A percentile compares a stretch with the other conserved stretches of the same genome.
These are phyloP conservation scores for Trichogramma evanescens DNA, from an alignment of 2,888 invertebrate genomes.

Conservation along the genomic window DNA sequence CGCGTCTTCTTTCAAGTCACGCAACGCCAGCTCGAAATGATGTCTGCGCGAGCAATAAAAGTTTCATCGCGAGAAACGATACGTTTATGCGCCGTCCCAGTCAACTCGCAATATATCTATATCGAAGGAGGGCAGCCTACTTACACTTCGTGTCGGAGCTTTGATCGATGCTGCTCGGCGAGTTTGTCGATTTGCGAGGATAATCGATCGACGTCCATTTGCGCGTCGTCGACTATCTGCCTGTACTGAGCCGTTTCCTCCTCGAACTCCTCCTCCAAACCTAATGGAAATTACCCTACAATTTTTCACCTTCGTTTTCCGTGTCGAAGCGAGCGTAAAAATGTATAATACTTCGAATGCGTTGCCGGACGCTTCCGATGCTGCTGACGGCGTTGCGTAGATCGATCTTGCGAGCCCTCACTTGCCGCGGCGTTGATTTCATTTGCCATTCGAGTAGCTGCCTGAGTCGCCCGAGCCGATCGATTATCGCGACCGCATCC, in stretches of 20 bases:
- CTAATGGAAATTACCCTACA: not conserved
- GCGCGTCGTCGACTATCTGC: not conserved
- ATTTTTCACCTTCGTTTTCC: not conserved
- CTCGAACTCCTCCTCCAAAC: not conserved
- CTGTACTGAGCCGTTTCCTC: constrained; percentile 4
- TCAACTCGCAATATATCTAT: no score
- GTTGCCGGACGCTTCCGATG: no score
- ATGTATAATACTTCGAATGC: no score
- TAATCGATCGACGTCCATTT: constrained; percentile 8
- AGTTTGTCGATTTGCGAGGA: constrained; percentile 5
- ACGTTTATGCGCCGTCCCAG: no score
- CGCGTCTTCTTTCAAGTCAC: constrained; percentile 3
- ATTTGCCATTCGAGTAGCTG: constrained; percentile 8
- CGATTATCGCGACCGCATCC: not conserved
- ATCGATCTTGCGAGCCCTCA: constrained; percentile 3
- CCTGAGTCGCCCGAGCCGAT: constrained; percentile 1
- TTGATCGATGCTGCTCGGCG: not conserved
- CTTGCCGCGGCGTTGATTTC: constrained; percentile 12
- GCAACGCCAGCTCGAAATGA: constrained; percentile 5
- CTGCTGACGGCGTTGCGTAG: constrained; percentile 10
- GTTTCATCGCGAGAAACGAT: no score
- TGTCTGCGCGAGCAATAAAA: not conserved
- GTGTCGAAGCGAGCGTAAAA: no score
- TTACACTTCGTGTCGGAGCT: constrained; percentile 15
- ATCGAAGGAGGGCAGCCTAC: not conserved